Conservation (phyloP, 1,140 invertebrate genomes). For the Lineus longissimus region DNA sequence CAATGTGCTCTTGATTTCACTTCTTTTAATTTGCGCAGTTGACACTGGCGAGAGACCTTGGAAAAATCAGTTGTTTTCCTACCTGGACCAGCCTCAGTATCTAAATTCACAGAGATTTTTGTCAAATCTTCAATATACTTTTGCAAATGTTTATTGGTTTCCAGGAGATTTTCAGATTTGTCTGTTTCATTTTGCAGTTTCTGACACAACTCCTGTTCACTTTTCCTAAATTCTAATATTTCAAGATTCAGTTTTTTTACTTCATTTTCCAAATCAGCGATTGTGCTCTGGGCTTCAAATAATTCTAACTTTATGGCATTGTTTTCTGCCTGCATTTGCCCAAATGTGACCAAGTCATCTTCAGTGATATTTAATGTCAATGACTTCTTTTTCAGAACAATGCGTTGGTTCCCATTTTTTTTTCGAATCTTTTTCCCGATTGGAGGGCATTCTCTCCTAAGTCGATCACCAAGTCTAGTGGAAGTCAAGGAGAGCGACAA, state of each 20-base stretch:
- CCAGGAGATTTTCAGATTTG: neutral
- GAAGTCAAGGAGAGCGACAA: too few relatives aligned
- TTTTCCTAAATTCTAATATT: neutral
- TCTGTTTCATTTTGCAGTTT: neutral
- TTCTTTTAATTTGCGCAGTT: neutral
- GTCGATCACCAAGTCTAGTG: too few relatives aligned
- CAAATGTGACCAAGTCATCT: too few relatives aligned
- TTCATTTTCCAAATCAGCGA: neutral
- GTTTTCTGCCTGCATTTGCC: too few relatives aligned
- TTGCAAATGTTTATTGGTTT: neutral
- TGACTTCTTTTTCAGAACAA: too few relatives aligned
- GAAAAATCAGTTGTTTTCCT: neutral
- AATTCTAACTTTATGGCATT: too few relatives aligned
- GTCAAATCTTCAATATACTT: slow-evolving; percentile 2
- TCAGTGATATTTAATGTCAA: too few relatives aligned
- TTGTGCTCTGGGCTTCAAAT: too few relatives aligned
- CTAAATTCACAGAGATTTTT: neutral
- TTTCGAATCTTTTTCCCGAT: too few relatives aligned
- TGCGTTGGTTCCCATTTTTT: too few relatives aligned
- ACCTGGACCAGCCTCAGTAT: neutral
- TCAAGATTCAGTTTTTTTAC: neutral
- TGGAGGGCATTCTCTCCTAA: too few relatives aligned
- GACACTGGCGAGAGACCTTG: neutral
- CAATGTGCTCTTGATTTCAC: neutral
- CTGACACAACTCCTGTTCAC: neutral